phyloP scores from a whole-genome alignment of 92 coral and sea anemone genomes.

The Nematostella vectensis region DNA sequence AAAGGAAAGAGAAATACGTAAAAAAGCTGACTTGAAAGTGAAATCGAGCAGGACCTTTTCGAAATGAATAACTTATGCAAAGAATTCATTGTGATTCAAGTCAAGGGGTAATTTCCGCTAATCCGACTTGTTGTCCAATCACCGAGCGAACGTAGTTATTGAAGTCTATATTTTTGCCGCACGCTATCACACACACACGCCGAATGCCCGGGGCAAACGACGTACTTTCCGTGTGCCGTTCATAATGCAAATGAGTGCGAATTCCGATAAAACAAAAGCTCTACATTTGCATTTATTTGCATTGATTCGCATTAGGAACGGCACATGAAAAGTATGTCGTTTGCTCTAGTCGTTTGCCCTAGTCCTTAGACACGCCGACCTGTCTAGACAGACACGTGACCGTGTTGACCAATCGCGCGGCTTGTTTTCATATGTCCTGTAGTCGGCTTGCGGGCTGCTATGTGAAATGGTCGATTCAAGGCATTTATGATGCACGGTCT shows the following conservation, averaged over 20 bases:
- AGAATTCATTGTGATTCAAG: conserved; percentile 57
- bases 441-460: conserved; percentile 45
- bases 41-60: not conserved
- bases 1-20: no score
- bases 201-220: no score
- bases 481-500: conserved; percentile 29
- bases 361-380: conserved; percentile 74
- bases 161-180: conserved; percentile 70
- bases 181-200: conserved; percentile 63
- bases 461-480: conserved; percentile 47
- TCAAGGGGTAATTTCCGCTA: conserved; percentile 69
- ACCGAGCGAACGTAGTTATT: conserved; percentile 43
- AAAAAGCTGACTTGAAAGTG: no score
- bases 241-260: no score
- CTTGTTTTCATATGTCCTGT: conserved; percentile 50
- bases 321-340: no score
- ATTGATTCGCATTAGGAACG: no score
- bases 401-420: conserved; percentile 53
- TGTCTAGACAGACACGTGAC: conserved; percentile 99
- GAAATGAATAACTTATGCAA: conserved; percentile 51
- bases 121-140: conserved; percentile 42
- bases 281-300: no score
- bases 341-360: no score
- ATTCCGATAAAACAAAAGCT: no score
- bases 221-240: no score